phyloP scores from a whole-genome alignment of 2,113 vertebrate genomes.

The Polypterus senegalus region DNA sequence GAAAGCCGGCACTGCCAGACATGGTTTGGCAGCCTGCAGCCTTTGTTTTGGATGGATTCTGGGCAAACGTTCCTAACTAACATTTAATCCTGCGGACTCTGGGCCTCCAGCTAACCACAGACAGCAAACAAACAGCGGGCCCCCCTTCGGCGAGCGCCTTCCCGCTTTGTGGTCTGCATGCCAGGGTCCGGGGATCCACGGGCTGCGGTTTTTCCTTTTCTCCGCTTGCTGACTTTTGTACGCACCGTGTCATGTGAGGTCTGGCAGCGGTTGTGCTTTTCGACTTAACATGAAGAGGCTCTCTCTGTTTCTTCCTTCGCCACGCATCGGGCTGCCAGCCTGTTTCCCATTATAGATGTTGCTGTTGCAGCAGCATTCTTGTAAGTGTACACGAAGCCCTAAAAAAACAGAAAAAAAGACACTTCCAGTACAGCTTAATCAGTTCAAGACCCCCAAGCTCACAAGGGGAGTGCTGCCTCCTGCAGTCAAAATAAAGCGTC shows the following conservation, averaged over 20 bases:
- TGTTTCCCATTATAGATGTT: constrained; percentile 41
- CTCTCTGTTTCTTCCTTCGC: too few species aligned
- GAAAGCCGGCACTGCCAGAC: too few species aligned
- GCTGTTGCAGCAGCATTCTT: constrained; percentile 30
- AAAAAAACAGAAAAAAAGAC: constrained; percentile 5
- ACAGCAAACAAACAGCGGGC: constrained; percentile 22
- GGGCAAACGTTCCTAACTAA: too few species aligned
- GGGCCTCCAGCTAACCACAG: constrained; percentile 13
- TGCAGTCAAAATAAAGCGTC: too few species aligned
- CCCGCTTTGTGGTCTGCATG: too few species aligned
- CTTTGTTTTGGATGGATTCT: too few species aligned
- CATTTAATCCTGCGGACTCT: too few species aligned
- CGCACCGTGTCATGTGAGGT: constrained; percentile 30
- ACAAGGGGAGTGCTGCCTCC: too few species aligned
- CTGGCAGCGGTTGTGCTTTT: neutral
- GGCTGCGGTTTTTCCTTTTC: constrained; percentile 13
- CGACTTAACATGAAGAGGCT: too few species aligned
- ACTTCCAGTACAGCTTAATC: constrained; percentile 34
- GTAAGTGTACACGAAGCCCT: constrained; percentile 25
- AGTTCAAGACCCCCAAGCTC: constrained; percentile 27
- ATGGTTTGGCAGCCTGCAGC: too few species aligned
- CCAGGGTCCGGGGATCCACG: too few species aligned
- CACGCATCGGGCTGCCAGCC: constrained; percentile 5
- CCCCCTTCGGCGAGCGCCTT: neutral
- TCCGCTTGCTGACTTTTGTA: constrained; percentile 29